Conservation (phyloP, 2,797 vertebrate genomes). For the Lemur catta region DNA sequence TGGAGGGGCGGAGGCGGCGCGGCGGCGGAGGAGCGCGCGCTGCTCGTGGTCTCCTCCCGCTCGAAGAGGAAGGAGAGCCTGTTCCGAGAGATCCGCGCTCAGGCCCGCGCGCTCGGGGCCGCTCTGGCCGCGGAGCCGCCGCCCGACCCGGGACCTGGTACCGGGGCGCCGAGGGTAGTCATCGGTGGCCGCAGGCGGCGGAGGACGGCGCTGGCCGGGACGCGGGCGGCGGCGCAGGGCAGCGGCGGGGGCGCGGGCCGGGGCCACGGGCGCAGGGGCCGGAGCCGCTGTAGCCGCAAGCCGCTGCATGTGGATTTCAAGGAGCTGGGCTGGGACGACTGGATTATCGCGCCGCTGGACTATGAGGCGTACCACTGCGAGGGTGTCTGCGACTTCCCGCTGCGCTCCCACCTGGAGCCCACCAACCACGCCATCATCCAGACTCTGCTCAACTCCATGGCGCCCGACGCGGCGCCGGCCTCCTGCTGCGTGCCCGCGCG, state of each 20-base stretch:
- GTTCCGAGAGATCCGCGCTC: constrained; percentile 88
- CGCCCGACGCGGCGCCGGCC: constrained; percentile 89
- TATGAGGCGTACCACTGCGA: constrained; percentile 92
- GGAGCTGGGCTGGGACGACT: constrained; percentile 92
- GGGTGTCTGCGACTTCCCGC: constrained; percentile 90
- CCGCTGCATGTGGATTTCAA: constrained; percentile 91
- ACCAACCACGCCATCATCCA: constrained; percentile 94
- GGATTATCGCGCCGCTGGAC: constrained; percentile 92
- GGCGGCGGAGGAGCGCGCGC: constrained; percentile 83
- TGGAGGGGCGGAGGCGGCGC: constrained; percentile 51
- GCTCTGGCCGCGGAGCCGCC: background rate
- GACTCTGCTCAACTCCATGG: constrained; percentile 93
- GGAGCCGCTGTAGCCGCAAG: constrained; percentile 87
- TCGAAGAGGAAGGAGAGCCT: constrained; percentile 87
- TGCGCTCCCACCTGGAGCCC: constrained; percentile 91
- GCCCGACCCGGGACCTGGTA: background rate
- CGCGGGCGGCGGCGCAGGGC: constrained; percentile 5
- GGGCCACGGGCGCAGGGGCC: constrained; percentile 62
- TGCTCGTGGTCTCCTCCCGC: constrained; percentile 88
- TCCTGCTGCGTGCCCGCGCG: constrained; percentile 92
- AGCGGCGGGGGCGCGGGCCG: constrained; percentile 49
- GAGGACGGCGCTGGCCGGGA: constrained; percentile 45
- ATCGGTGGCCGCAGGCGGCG: constrained; percentile 54
- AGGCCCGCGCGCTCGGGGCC: constrained; percentile 77
- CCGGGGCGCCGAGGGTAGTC: background rate